Evolutionary conservation across 2,888 invertebrate species (phyloP).

Genomic region (Dyspetes luteomarginatus): DNA sequence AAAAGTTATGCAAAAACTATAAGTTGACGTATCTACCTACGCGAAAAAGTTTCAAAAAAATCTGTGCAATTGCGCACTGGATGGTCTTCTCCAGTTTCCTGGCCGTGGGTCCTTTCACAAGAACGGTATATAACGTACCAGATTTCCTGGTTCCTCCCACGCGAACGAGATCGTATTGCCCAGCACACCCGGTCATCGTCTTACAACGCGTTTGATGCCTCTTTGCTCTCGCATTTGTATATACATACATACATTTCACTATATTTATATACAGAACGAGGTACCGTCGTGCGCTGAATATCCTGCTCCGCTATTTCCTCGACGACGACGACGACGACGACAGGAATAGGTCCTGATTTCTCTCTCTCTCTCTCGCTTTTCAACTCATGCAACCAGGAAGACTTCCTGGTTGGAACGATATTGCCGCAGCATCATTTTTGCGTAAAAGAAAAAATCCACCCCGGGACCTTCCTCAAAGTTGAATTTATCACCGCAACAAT

Average conservation of each 20-base stretch:
- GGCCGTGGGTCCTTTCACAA: conserved; percentile 48
- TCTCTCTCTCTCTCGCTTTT: conserved; percentile 11
- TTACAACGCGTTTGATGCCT: conserved; percentile 41
- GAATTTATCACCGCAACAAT: conserved; percentile 35
- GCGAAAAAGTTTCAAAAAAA: conserved; percentile 31
- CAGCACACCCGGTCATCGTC: conserved; percentile 56
- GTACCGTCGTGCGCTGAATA: conserved; percentile 40
- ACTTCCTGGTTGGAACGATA: conserved; percentile 55
- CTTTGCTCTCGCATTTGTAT: conserved; percentile 27
- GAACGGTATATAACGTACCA: conserved; percentile 52
- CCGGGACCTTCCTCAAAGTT: conserved; percentile 32
- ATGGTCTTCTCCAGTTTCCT: conserved; percentile 54
- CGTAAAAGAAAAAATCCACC: conserved; percentile 26
- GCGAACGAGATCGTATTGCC: conserved; percentile 68
- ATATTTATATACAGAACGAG: background rate
- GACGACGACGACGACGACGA: conserved; percentile 57
- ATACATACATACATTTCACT: conserved; percentile 14
- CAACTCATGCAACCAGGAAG: conserved; percentile 54
- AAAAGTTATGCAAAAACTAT: background rate
- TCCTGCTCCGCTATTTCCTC: conserved; percentile 58
- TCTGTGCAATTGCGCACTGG: conserved; percentile 19
- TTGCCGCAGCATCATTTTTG: conserved; percentile 37
- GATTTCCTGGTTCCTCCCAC: conserved; percentile 71
- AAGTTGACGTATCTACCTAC: conserved; percentile 32
- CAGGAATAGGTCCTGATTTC: conserved; percentile 68